These are phyloP conservation scores for Perdita meconis DNA, from an alignment of 2,888 invertebrate genomes.

Conservation along the genomic window DNA sequence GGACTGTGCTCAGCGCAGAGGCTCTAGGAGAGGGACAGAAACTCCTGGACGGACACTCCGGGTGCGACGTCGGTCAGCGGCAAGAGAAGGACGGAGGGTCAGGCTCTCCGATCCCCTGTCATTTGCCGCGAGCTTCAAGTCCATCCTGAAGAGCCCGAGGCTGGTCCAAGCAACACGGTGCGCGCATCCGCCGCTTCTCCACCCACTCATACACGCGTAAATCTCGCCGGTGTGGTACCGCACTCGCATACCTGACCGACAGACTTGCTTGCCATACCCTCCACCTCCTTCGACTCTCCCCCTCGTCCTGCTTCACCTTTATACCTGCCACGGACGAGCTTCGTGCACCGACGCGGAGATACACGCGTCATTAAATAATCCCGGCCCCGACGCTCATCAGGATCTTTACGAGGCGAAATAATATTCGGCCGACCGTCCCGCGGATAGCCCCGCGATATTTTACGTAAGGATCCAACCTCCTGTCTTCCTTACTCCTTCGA, in stretches of 20 bases:
- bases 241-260: constrained; percentile 66
- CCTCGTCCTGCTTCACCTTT: constrained; percentile 66
- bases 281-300: constrained; percentile 38
- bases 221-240: constrained; percentile 44
- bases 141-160: constrained; percentile 47
- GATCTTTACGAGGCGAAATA: constrained; percentile 81
- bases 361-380: constrained; percentile 81
- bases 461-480: constrained; percentile 66
- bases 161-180: constrained; percentile 31
- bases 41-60: constrained; percentile 38
- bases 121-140: constrained; percentile 66
- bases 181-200: constrained; percentile 55
- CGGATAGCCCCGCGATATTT: constrained; percentile 66
- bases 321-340: constrained; percentile 76
- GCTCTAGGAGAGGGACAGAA: not conserved
- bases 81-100: constrained; percentile 48
- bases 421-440: constrained; percentile 74
- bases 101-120: constrained; percentile 66
- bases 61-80: constrained; percentile 9
- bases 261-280: constrained; percentile 48
- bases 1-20: constrained; percentile 11
- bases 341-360: constrained; percentile 66
- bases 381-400: constrained; percentile 79
- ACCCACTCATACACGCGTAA: constrained; percentile 62
- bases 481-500: not conserved